A percentile compares a stretch with the other conserved stretches of the same genome.
phyloP scores from a whole-genome alignment of 2,888 invertebrate species.

The Baccha elongata region DNA sequence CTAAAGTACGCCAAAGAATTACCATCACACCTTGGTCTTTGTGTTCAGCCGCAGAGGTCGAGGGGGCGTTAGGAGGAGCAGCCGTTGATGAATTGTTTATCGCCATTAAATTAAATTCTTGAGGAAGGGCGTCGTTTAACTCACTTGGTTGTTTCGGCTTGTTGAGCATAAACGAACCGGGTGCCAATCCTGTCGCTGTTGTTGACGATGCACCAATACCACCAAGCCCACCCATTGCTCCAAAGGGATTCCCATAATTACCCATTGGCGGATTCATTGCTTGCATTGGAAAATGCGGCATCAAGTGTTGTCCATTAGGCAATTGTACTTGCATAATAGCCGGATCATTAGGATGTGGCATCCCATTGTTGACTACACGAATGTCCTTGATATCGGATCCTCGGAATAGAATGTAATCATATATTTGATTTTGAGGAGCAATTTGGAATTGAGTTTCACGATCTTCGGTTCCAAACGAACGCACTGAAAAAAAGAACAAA shows the following conservation, averaged over 20 bases:
- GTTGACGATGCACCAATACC: conserved; percentile 81
- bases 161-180: conserved; percentile 81
- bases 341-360: conserved; percentile 96
- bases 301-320: conserved; percentile 86
- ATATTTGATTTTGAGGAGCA: conserved; percentile 98
- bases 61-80: conserved; percentile 75
- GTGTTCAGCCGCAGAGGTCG: conserved; percentile 82
- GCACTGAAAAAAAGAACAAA: conserved; percentile 86
- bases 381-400: conserved; percentile 99
- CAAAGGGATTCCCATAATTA: conserved; percentile 81
- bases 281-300: conserved; percentile 88
- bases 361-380: conserved; percentile 94
- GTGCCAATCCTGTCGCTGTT: conserved; percentile 79
- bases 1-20: conserved; percentile 78
- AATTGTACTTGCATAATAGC: conserved; percentile 97
- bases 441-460: conserved; percentile 97
- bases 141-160: conserved; percentile 86
- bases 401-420: conserved; percentile 99
- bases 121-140: conserved; percentile 82
- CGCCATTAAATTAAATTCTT: conserved; percentile 72
- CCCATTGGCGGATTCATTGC: conserved; percentile 85
- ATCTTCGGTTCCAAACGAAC: conserved; percentile 99
- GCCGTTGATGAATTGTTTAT: conserved; percentile 74
- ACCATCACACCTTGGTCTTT: conserved; percentile 83
- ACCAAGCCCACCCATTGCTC: conserved; percentile 81